Evolutionary conservation across 2,888 invertebrate species (phyloP), one percentile per base, ranked within the genome.

Genomic region (Tetragonula carbonaria): DNA sequence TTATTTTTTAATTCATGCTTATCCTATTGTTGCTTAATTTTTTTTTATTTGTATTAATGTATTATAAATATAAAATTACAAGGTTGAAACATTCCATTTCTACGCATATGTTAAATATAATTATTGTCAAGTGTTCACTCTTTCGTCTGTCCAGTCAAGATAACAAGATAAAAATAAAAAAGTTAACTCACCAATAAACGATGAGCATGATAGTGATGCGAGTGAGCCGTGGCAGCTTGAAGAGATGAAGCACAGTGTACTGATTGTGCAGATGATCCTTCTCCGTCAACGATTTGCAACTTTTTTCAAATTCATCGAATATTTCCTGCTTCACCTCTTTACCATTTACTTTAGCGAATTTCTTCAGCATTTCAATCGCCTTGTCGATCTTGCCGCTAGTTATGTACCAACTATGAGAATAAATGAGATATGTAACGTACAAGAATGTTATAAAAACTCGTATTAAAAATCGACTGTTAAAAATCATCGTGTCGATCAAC

Each of bases 341-440:
- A 55, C 96, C 96, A 93, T 98, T 98, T 55, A 98, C 96, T 87
- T 96, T 96, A 88, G 98, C 98, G 91, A 98, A 97, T 91, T 97
- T 97, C 93, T 97, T 97, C 92, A 98, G 95, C 87, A 98, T 98
- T 0, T 95, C 95, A 3, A 98, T 95, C 0, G 98, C 98, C 92
- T 97, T 97, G 91, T 97, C 97, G 0, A 97, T 95, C 92, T 97
- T 96, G 2, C 98, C 98, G 95, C 97, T 97, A 0, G 98, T 98
- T 11, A 98, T 97, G 79, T 98, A 95, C 98, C 98, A 98, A 91
- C 98, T 93, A 76, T 13, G 78, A 38, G 28, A 70, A 28, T 3
- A 78, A 21, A 59, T 21, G 5, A 50, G 23, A 57, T 21, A 13
- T 1, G 14, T 2, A 6, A 11, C 28, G 23, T 18, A 28, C 28